Evolutionary conservation across 2,888 invertebrate species (phyloP).

Genomic region (Stomorhina lunata): DNA sequence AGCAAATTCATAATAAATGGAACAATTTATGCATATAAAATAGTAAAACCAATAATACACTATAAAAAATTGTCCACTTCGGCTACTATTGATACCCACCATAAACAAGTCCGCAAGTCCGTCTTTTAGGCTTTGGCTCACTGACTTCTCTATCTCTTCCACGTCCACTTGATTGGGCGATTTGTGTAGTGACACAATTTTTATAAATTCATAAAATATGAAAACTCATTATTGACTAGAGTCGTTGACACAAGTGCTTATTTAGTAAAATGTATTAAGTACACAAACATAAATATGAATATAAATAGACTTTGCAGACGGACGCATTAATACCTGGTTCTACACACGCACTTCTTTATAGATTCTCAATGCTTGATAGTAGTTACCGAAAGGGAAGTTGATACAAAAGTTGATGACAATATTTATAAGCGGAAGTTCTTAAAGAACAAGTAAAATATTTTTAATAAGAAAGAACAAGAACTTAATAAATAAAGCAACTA

Average conservation of each 20-base stretch:
- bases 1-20: neutral
- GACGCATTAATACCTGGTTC: neutral
- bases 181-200: conserved; percentile 53
- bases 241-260: conserved; percentile 58
- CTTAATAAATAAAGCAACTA: neutral
- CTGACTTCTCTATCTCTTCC: neutral
- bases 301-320: neutral
- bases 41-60: conserved; percentile 15
- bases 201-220: conserved; percentile 48
- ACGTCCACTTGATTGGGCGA: conserved; percentile 17
- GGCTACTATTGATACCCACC: neutral
- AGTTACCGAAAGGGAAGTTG: conserved; percentile 58
- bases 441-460: conserved; percentile 18
- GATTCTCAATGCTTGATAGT: neutral
- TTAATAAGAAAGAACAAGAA: neutral
- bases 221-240: conserved; percentile 45
- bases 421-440: conserved; percentile 59
- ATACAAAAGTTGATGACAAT: conserved; percentile 47
- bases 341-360: neutral
- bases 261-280: conserved; percentile 15
- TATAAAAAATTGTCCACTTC: neutral
- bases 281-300: neutral
- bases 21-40: conserved; percentile 47
- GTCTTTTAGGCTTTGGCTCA: neutral
- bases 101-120: neutral